A percentile compares a stretch with the other conserved stretches of the same genome.
phyloP scores from a whole-genome alignment of 2,113 vertebrate genomes.

The Solea solea region DNA sequence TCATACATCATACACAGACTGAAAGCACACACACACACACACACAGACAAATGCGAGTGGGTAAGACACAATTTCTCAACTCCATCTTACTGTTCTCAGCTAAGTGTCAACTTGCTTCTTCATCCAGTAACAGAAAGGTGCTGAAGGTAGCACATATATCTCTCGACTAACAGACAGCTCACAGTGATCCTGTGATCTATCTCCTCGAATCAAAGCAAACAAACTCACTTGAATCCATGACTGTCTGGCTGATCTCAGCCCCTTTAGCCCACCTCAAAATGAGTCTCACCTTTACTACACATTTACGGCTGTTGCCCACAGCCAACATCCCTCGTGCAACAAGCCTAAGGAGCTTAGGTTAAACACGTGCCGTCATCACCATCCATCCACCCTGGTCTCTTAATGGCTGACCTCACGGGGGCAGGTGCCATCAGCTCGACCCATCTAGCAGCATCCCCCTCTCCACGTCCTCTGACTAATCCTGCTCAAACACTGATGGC shows the following conservation, averaged over 20 bases:
- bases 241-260: neutral
- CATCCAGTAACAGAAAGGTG: conserved; percentile 26
- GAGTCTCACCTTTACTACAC: conserved; percentile 18
- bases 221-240: conserved; percentile 10
- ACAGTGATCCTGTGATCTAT: conserved; percentile 1
- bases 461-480: conserved; percentile 48
- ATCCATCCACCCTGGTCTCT: conserved; percentile 3
- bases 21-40: neutral
- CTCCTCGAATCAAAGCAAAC: conserved; percentile 17
- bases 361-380: conserved; percentile 48
- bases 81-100: conserved; percentile 32
- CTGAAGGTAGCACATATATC: conserved; percentile 38
- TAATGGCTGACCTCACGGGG: conserved; percentile 47
- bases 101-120: conserved; percentile 35
- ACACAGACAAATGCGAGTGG: conserved; percentile 9
- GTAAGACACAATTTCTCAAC: conserved; percentile 16
- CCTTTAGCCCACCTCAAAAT: conserved; percentile 18
- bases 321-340: conserved; percentile 1
- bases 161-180: conserved; percentile 29
- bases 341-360: conserved; percentile 46
- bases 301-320: conserved; percentile 14
- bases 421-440: conserved; percentile 59
- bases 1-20: neutral
- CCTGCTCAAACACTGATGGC: conserved; percentile 72
- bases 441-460: conserved; percentile 52